phyloP scores from a whole-genome alignment of 2,113 vertebrate species.

The Tricholaema leucomelas region DNA sequence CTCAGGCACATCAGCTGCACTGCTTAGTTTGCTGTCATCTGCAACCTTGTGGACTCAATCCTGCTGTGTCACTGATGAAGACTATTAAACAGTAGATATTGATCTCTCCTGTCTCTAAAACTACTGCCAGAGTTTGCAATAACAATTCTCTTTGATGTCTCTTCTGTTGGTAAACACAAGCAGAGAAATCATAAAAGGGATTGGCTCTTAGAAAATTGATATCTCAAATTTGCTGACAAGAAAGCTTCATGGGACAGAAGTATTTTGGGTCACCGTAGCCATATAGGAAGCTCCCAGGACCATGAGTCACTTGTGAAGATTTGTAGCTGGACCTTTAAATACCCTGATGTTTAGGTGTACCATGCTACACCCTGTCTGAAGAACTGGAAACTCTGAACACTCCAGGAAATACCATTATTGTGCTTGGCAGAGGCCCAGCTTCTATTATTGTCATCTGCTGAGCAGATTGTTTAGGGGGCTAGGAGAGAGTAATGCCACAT shows the following conservation, averaged over 20 bases:
- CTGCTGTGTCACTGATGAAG: no score
- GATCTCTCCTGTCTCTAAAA: neutral
- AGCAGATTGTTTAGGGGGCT: neutral
- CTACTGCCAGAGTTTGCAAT: no score
- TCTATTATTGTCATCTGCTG: neutral
- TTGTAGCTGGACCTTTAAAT: neutral
- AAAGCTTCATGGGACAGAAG: neutral
- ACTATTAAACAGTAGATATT: no score
- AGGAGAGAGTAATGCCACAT: neutral
- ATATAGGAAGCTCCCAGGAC: neutral
- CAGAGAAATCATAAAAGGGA: neutral
- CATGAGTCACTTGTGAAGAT: neutral
- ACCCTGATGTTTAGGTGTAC: neutral
- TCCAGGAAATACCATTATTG: constrained; percentile 20
- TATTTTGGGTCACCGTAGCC: neutral
- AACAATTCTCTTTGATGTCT: neutral
- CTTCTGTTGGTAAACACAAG: neutral
- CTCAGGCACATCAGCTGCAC: no score
- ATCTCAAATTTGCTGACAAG: neutral
- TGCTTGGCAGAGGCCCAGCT: constrained; percentile 18
- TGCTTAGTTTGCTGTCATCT: no score
- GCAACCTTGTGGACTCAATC: no score
- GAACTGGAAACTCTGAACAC: constrained; percentile 42
- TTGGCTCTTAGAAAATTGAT: neutral
- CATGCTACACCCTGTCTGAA: constrained; percentile 7